Evolutionary conservation across 2,113 vertebrate genomes (phyloP), one percentile per base, ranked within the genome.

Genomic region (Tragelaphus imberbis): DNA sequence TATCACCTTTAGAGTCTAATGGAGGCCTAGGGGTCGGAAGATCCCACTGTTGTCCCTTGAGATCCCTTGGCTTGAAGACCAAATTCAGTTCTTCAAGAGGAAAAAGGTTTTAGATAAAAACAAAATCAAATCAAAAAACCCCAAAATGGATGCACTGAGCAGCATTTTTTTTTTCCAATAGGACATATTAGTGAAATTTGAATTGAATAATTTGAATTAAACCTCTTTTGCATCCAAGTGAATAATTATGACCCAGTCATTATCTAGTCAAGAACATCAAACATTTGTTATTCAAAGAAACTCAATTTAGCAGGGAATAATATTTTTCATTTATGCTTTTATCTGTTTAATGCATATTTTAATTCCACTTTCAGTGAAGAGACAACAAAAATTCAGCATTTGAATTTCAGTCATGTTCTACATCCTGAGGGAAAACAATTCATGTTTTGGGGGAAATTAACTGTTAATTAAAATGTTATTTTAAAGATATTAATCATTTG

Each of bases 261-360:
- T 94, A 97, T 88, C 82, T 98, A 98, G 96, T 93, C 79, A 96
- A 94, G 89, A 97, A 98, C 91, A 97, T 97, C 95, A 97, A 94
- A 96, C 93, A 97, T 95, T 98, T 95, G 84, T 98, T 98, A 98
- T 97, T 97, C 95, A 98, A 96, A 96, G 91, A 96, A 98, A 98
- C 93, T 94, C 91, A 87, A 80, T 95, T 97, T 93, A 97, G 95
- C 88, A 90, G 97, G 80, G 80, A 98, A 96, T 96, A 98, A 96
- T 96, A 96, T 93, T 98, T 98, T 96, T 81, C 98, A 97, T 96
- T 97, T 98, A 97, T 95, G 93, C 81, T 93, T 98, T 95, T 97
- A 95, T 97, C 96, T 97, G 47, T 94, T 96, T 96, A 97, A 96
- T 97, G 88, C 87, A 51, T 96, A 87, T 91, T 97, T 97, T 95